Percentiles rank a stretch among this genome's conserved stretches.
These are phyloP conservation scores for Coptodon bakossiorum DNA, from an alignment of 2,113 vertebrate species.

Conservation along the genomic window DNA sequence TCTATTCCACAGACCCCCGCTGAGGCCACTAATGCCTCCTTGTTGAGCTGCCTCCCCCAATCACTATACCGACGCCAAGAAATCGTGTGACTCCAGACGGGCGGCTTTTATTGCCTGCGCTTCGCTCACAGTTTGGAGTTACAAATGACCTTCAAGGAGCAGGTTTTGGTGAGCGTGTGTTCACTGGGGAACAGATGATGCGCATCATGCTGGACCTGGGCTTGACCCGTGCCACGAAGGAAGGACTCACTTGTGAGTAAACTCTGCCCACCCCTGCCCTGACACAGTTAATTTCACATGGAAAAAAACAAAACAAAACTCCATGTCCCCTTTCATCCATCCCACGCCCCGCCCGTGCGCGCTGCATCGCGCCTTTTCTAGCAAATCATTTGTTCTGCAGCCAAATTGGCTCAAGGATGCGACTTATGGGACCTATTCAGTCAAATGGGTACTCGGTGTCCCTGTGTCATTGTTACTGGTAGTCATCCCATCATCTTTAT, in stretches of 20 bases:
- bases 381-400: neutral
- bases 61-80: neutral
- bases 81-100: neutral
- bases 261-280: neutral
- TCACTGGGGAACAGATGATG: conserved; percentile 54
- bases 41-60: conserved; percentile 11
- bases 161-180: conserved; percentile 35
- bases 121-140: conserved; percentile 45
- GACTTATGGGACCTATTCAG: neutral
- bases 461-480: neutral
- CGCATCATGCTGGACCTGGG: conserved; percentile 45
- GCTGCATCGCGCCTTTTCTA: neutral
- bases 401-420: neutral
- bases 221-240: conserved; percentile 37
- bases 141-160: conserved; percentile 50
- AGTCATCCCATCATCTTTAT: neutral
- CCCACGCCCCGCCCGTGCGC: neutral
- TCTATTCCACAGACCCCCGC: neutral
- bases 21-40: neutral
- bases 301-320: neutral
- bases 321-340: neutral
- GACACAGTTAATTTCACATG: neutral
- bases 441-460: neutral
- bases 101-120: neutral
- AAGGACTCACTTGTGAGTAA: conserved; percentile 56